phyloP scores from a whole-genome alignment of 2,113 vertebrate species.

The Phyllostomus discolor region DNA sequence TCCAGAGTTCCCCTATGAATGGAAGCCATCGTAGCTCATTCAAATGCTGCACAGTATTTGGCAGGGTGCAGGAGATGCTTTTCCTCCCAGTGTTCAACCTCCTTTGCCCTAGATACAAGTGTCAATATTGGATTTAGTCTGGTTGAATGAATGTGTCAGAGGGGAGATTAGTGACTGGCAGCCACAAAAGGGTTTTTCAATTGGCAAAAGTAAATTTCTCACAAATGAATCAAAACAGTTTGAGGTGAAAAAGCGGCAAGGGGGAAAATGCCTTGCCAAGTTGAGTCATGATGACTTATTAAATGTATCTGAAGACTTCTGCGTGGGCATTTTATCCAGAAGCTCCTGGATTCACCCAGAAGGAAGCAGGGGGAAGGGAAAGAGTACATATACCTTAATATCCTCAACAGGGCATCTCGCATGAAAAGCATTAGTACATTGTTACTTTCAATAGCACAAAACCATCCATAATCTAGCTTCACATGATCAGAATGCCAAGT shows the following conservation, averaged over 20 bases:
- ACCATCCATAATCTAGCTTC: neutral
- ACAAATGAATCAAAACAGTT: slow-evolving; percentile 77
- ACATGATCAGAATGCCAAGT: neutral
- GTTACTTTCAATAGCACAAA: neutral
- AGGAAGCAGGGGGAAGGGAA: neutral
- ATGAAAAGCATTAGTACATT: neutral
- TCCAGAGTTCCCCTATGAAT: neutral
- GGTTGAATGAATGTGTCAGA: slow-evolving; percentile 79
- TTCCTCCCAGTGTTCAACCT: slow-evolving; percentile 77
- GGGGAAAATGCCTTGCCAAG: slow-evolving; percentile 63
- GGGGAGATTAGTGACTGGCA: slow-evolving; percentile 81
- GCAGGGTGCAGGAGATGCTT: slow-evolving; percentile 61
- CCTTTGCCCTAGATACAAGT: slow-evolving; percentile 75
- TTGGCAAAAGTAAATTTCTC: slow-evolving; percentile 81
- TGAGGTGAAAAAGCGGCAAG: slow-evolving; percentile 72
- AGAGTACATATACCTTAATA: neutral
- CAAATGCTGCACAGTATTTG: slow-evolving; percentile 38
- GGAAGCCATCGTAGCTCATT: neutral
- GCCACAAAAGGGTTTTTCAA: slow-evolving; percentile 74
- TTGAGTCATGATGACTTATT: slow-evolving; percentile 73
- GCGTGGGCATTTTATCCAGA: slow-evolving; percentile 14
- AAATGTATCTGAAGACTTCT: slow-evolving; percentile 58
- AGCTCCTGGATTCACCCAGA: slow-evolving; percentile 25
- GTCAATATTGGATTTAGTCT: slow-evolving; percentile 83
- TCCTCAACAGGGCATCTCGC: neutral